Evolutionary conservation across 2,797 vertebrate genomes (phyloP).

Genomic region (Phrynocephalus guinanensis): DNA sequence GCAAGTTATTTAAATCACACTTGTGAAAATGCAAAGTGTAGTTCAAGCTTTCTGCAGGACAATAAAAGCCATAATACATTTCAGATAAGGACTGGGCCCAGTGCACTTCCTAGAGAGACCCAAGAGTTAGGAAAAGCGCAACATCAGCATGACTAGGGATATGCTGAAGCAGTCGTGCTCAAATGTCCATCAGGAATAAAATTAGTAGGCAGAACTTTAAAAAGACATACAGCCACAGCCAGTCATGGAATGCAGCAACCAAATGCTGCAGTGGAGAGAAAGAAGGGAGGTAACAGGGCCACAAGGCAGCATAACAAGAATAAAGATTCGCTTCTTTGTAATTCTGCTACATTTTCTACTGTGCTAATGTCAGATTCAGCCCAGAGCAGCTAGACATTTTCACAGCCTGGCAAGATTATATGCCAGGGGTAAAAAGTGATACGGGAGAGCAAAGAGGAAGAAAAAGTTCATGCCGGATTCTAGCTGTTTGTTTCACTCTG

Average conservation of each 20-base stretch:
- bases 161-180: not conserved
- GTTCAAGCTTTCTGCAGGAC: not conserved
- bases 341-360: no score
- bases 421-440: constrained; percentile 28
- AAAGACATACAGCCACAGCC: not conserved
- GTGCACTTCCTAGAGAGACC: not conserved
- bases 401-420: not conserved
- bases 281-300: not conserved
- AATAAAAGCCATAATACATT: not conserved
- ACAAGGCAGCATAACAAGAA: not conserved
- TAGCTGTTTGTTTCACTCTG: constrained; percentile 6
- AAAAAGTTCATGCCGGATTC: constrained; percentile 26
- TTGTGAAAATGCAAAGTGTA: not conserved
- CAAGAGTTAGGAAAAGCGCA: not conserved
- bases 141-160: not conserved
- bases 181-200: not conserved
- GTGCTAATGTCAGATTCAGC: not conserved
- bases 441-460: not conserved
- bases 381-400: not conserved
- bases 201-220: no score
- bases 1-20: not conserved
- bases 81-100: not conserved
- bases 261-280: not conserved
- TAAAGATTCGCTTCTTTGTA: not conserved
- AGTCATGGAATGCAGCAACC: not conserved